Evolutionary conservation across 2,113 vertebrate species (phyloP), one percentile per base, ranked within the genome.

Genomic region (Catharus minimus): DNA sequence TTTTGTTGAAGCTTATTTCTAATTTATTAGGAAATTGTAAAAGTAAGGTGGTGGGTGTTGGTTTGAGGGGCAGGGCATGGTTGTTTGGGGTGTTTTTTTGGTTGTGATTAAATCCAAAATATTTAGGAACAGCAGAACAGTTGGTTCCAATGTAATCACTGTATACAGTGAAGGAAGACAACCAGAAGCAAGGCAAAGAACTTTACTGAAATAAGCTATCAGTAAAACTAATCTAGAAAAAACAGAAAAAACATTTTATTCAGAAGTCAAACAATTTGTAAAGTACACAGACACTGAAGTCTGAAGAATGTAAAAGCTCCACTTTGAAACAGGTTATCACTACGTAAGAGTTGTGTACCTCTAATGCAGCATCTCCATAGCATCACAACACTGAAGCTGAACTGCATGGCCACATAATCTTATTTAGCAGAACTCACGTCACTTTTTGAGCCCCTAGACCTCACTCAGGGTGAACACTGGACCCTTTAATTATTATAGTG

Each of bases 341-440:
- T 10, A 41, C 1, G 0, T 33, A 81, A 41, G 10, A 83, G 28
- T 13, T 52, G 46, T 9, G 28, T 43, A 33, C 27, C 38, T 71
- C 24, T 30, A 39, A 80, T 20, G 11, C 32, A 55, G 6, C 11
- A 85, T 13, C 50, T 69, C 26, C 36, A 43, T 0, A 76, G 46
- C 2, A 9, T 22, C 15, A 30, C 10, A 43, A 24, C 16, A 28
- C 13, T 15, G 21, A 38, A 55, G n/a, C 2, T 28, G 22, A 88
- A 49, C 36, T 80, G 15, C 7, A 56, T 1, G 2, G 30, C 22
- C 44, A 56, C 0, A 1, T 8, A 41, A 58, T 7, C 7, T 66
- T 28, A 38, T 11, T 53, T 18, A 74, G 39, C 38, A 73, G n/a
- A 67, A 53, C 8, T 16, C 41, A 41, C 1, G 4, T 18, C 4